Evolutionary conservation across 2,888 invertebrate genomes (phyloP), one percentile per base, ranked within the genome.

Genomic region (Osedax frankpressi): DNA sequence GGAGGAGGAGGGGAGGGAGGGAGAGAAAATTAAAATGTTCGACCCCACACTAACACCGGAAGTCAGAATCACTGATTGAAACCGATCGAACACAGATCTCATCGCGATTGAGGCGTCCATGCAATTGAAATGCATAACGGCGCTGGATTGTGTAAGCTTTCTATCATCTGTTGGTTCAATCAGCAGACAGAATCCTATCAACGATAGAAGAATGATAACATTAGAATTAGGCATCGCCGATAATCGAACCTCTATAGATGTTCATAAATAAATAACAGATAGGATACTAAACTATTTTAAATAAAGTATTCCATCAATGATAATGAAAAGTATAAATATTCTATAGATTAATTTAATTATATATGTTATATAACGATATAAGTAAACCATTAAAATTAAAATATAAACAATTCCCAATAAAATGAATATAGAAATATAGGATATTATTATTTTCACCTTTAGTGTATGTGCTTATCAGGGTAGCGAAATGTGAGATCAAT

Each of bases 61-160:
- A 0, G 97, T 97, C 67, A 97, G 96, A 62, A 97, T 90, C 67
- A 99, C 97, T 0, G 92, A 89, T 86, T 98, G 97, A 84, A 98
- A 99, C 77, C 97, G 88, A 75, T 93, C 89, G 85, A 99, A 95
- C 14, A 99, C 90, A 1, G 98, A 97, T 79, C 93, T 91, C 86
- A 99, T 94, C 2, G 97, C 98, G 81, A 99, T 94, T 0, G 97
- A 97, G 0, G 95, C 95, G 86, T 99, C 98, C 86, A 99, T 88
- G 82, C 98, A 99, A 81, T 94, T 94, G 82, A 89, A 89, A 79
- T 86, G 83, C 62, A 87, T 79, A 27, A 86, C 80, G 1, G 87
- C 86, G 78, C 85, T 82, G 68, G 81, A 79, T 30, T 85, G 82
- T 63, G 84, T 85, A 6, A 85, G 85, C 3, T 85, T 84, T 69